Conservation (phyloP, 2,888 invertebrate species). For the Kuschelorhynchus macadamiae region DNA sequence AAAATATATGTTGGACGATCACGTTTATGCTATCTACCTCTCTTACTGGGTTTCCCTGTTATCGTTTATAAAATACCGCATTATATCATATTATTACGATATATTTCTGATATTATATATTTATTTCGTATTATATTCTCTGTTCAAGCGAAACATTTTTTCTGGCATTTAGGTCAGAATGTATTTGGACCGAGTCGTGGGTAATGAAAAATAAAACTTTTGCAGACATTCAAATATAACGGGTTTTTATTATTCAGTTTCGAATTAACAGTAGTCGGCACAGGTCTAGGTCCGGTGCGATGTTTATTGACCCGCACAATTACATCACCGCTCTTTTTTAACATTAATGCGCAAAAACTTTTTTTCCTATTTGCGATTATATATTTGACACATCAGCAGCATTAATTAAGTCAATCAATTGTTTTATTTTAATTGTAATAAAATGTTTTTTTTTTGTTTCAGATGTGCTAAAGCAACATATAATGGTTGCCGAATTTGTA, state of each 20-base stretch:
- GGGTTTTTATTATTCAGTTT: slow-evolving; percentile 33
- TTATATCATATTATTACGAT: background rate
- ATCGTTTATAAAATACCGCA: background rate
- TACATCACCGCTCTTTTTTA: slow-evolving; percentile 45
- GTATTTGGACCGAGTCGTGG: slow-evolving; percentile 10
- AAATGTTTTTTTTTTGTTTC: slow-evolving; percentile 57
- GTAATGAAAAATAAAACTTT: slow-evolving; percentile 12
- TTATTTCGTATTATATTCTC: background rate
- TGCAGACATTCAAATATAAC: slow-evolving; percentile 28
- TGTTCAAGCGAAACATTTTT: background rate
- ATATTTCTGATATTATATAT: background rate
- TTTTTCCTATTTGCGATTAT: too few relatives aligned
- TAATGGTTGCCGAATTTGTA: slow-evolving; percentile 91
- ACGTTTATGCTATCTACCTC: slow-evolving; percentile 23
- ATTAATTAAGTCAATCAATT: too few relatives aligned
- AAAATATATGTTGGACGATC: slow-evolving; percentile 24
- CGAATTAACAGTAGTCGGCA: slow-evolving; percentile 24
- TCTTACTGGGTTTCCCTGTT: slow-evolving; percentile 25
- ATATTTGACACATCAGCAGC: too few relatives aligned
- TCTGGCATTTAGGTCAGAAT: slow-evolving; percentile 7
- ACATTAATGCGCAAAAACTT: slow-evolving; percentile 17
- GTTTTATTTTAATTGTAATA: too few relatives aligned
- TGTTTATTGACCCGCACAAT: slow-evolving; percentile 47
- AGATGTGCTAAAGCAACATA: slow-evolving; percentile 75
- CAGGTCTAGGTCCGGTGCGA: slow-evolving; percentile 32